These are phyloP conservation scores for Palythoa grandis DNA, from an alignment of 92 coral and sea anemone species.

Conservation along the genomic window DNA sequence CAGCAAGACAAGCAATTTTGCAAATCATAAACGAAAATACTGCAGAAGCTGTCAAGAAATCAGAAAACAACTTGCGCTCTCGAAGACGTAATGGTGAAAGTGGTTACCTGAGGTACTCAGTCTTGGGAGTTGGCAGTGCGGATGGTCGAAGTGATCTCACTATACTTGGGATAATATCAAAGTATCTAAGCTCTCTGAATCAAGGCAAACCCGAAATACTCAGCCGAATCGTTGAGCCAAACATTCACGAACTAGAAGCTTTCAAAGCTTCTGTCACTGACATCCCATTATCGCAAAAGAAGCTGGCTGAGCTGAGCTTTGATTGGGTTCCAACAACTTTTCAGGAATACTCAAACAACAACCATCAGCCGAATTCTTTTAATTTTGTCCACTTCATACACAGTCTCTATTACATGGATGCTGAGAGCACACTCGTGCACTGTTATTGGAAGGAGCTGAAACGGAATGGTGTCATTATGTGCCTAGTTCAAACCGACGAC, in stretches of 20 bases:
- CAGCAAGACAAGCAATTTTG: conserved; percentile 45
- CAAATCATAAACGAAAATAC: conserved; percentile 41
- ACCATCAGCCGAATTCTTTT: conserved; percentile 41
- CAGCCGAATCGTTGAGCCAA: conserved; percentile 53
- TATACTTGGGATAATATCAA: conserved; percentile 58
- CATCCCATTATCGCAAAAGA: conserved; percentile 48
- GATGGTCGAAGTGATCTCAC: conserved; percentile 57
- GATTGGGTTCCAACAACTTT: conserved; percentile 62
- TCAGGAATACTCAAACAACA: conserved; percentile 47
- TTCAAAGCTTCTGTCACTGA: conserved; percentile 42
- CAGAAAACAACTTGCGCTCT: conserved; percentile 18
- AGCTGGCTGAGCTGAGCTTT: conserved; percentile 50
- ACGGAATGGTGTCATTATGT: conserved; percentile 57
- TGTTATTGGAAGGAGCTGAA: conserved; percentile 50
- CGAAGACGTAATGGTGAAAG: conserved; percentile 38
- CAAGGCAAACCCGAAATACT: conserved; percentile 54
- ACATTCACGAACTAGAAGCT: conserved; percentile 48
- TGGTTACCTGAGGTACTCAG: conserved; percentile 41
- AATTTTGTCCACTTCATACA: conserved; percentile 59
- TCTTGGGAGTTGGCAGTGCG: conserved; percentile 60
- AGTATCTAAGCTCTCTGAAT: conserved; percentile 44
- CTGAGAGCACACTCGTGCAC: conserved; percentile 52
- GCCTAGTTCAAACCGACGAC: conserved; percentile 58
- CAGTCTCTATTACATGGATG: conserved; percentile 61
- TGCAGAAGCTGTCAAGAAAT: conserved; percentile 10